These are phyloP conservation scores for Lordiphosa stackelbergi DNA, from an alignment of 1,140 invertebrate species.

Conservation along the genomic window DNA sequence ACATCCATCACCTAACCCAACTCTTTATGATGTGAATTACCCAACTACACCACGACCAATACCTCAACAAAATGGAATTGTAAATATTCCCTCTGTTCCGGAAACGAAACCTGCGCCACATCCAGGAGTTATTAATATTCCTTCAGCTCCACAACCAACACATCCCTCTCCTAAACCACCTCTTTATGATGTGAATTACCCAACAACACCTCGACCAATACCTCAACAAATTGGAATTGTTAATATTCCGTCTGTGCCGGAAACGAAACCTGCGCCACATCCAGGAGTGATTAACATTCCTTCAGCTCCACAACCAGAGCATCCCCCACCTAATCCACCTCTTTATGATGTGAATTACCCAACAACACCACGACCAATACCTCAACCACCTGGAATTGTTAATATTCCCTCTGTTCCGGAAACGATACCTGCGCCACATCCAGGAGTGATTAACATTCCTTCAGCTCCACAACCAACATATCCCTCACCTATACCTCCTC, in stretches of 20 bases:
- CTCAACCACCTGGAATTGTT: too few species aligned
- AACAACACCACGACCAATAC: not conserved
- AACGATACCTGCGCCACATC: not conserved
- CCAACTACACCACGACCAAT: slow-evolving; percentile 3
- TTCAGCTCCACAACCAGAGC: slow-evolving; percentile 1
- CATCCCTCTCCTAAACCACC: slow-evolving; percentile 11
- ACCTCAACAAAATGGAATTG: slow-evolving; percentile 82
- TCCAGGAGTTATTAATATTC: slow-evolving; percentile 23
- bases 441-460: slow-evolving; percentile 20
- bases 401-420: too few species aligned
- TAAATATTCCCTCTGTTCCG: slow-evolving; percentile 74
- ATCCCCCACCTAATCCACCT: slow-evolving; percentile 2
- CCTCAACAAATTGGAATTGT: too few species aligned
- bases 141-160: slow-evolving; percentile 7
- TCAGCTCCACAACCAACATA: slow-evolving; percentile 3
- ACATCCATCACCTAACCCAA: slow-evolving; percentile 17
- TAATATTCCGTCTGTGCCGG: slow-evolving; percentile 34
- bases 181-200: slow-evolving; percentile 4
- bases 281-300: too few species aligned
- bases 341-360: slow-evolving; percentile 4
- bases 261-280: too few species aligned
- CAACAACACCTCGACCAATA: slow-evolving; percentile 2
- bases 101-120: slow-evolving; percentile 5
- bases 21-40: slow-evolving; percentile 12
- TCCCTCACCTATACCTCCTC: slow-evolving; percentile 8